phyloP scores from a whole-genome alignment of 2,888 invertebrate genomes.

The Balanococcus diminutus region DNA sequence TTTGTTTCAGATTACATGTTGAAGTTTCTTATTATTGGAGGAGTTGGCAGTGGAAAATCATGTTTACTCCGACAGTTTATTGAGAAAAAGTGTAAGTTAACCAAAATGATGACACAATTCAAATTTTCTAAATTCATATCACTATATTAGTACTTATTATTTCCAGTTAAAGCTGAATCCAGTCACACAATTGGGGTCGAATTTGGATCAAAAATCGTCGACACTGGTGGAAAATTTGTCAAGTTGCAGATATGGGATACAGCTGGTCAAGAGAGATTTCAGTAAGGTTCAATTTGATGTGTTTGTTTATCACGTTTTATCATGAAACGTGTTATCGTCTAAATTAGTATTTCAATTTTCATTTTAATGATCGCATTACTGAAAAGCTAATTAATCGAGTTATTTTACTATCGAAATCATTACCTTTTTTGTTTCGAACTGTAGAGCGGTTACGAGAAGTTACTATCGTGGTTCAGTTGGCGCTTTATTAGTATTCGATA shows the following conservation, averaged over 20 bases:
- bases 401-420: too few relatives aligned
- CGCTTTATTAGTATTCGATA: slow-evolving; percentile 88
- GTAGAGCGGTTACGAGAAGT: slow-evolving; percentile 72
- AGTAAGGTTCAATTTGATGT: slow-evolving; percentile 59
- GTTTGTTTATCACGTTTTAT: neutral
- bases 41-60: slow-evolving; percentile 83
- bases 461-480: slow-evolving; percentile 89
- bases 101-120: too few relatives aligned
- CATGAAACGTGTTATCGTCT: neutral
- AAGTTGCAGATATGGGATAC: slow-evolving; percentile 65
- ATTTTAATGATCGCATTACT: neutral
- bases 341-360: neutral
- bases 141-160: neutral
- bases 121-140: neutral
- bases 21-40: slow-evolving; percentile 84
- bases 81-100: slow-evolving; percentile 78
- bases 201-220: slow-evolving; percentile 84
- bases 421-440: slow-evolving; percentile 57
- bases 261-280: slow-evolving; percentile 63
- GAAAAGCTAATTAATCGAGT: neutral
- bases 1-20: slow-evolving; percentile 76
- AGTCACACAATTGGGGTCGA: slow-evolving; percentile 86
- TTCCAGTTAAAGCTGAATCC: slow-evolving; percentile 79
- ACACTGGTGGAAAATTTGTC: slow-evolving; percentile 80
- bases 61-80: slow-evolving; percentile 84